A percentile compares a stretch with the other conserved stretches of the same genome.
These are phyloP conservation scores for Takifugu ocellatus DNA, from an alignment of 2,797 vertebrate genomes.

Conservation along the genomic window DNA sequence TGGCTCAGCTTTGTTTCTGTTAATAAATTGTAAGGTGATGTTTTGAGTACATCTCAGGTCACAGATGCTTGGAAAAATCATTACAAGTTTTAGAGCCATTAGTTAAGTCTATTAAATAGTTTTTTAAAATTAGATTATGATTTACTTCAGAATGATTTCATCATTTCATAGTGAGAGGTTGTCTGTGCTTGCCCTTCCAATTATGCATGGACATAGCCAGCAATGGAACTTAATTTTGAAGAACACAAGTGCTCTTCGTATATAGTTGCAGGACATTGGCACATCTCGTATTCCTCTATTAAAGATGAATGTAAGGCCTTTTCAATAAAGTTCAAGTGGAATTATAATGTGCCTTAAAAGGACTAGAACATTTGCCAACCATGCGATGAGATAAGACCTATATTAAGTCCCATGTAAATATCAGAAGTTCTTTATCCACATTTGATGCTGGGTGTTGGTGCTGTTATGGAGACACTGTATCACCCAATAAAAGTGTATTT, in stretches of 20 bases:
- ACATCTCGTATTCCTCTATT: slow-evolving; percentile 45
- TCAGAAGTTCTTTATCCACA: slow-evolving; percentile 50
- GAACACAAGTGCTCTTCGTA: slow-evolving; percentile 4
- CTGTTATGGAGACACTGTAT: slow-evolving; percentile 31
- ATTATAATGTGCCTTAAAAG: slow-evolving; percentile 54
- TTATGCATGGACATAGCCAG: slow-evolving; percentile 29
- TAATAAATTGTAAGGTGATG: slow-evolving; percentile 16
- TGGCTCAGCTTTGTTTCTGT: slow-evolving; percentile 5
- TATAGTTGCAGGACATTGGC: slow-evolving; percentile 6
- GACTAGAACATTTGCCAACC: slow-evolving; percentile 49
- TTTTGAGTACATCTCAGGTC: slow-evolving; percentile 30
- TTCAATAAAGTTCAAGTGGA: slow-evolving; percentile 54
- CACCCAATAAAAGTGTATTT: slow-evolving; percentile 24
- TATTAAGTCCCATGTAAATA: slow-evolving; percentile 57
- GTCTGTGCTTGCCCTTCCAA: slow-evolving; percentile 28
- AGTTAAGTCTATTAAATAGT: slow-evolving; percentile 19
- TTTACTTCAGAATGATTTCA: slow-evolving; percentile 10
- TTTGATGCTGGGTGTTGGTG: slow-evolving; percentile 47
- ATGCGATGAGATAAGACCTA: slow-evolving; percentile 58
- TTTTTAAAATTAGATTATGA: slow-evolving; percentile 15
- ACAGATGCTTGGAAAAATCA: slow-evolving; percentile 23
- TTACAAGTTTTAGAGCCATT: not conserved
- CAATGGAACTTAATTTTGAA: slow-evolving; percentile 32
- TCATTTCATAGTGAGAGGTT: slow-evolving; percentile 24
- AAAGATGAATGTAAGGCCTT: slow-evolving; percentile 47